A percentile compares a stretch with the other conserved stretches of the same genome.
phyloP scores from a whole-genome alignment of 2,797 vertebrate genomes.

The Tokudaia tokunoshimensis region DNA sequence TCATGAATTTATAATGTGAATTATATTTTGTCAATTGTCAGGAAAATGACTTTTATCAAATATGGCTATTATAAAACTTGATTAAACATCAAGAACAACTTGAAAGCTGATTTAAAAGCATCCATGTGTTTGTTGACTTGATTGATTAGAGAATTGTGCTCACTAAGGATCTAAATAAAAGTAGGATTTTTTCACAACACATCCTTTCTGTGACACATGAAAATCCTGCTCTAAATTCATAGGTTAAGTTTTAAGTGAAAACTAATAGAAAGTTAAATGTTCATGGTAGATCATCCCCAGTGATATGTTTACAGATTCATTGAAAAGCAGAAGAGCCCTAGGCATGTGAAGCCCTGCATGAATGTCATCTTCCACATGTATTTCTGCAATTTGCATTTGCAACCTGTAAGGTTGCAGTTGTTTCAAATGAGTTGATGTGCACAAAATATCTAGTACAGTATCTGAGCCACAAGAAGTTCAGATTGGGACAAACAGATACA shows the following conservation, averaged over 20 bases:
- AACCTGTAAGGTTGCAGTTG: not conserved
- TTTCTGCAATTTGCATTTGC: conserved; percentile 4
- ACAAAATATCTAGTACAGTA: not conserved
- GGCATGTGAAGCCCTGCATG: not conserved
- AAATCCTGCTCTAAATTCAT: not conserved
- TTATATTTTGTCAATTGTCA: not conserved
- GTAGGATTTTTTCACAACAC: not conserved
- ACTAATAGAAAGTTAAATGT: not conserved
- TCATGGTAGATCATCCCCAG: not conserved
- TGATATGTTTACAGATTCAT: not conserved
- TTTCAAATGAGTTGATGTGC: not conserved
- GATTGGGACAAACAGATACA: not conserved
- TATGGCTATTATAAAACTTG: not conserved
- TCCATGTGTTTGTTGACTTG: not conserved
- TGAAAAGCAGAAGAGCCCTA: not conserved
- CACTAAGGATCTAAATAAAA: not conserved
- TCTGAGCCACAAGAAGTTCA: not conserved
- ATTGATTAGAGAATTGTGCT: not conserved
- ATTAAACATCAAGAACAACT: conserved; percentile 2
- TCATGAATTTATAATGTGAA: not conserved
- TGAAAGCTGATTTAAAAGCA: not conserved
- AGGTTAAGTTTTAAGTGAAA: not conserved
- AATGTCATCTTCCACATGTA: not conserved
- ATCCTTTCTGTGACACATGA: not conserved
- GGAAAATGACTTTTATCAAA: not conserved